phyloP scores from a whole-genome alignment of 2,113 vertebrate genomes.

The Gadus macrocephalus region DNA sequence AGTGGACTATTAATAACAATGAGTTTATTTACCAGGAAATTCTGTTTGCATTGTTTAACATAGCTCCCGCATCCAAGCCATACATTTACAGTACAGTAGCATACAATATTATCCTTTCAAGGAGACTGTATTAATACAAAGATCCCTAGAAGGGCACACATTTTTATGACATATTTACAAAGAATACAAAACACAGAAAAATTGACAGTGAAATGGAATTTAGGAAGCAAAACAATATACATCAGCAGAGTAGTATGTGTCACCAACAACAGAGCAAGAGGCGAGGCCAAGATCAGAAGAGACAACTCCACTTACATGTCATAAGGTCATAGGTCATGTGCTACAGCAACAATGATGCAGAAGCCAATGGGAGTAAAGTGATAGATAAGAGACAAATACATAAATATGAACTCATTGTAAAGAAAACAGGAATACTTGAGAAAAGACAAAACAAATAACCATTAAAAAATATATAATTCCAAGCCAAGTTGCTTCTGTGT shows the following conservation, averaged over 20 bases:
- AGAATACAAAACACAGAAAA: conserved; percentile 47
- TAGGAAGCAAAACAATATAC: conserved; percentile 33
- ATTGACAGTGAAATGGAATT: conserved; percentile 34
- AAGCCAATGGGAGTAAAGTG: conserved; percentile 26
- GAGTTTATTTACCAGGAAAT: conserved; percentile 66
- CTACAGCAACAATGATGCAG: conserved; percentile 45
- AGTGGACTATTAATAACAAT: conserved; percentile 45
- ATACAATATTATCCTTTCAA: conserved; percentile 48
- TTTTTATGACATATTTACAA: conserved; percentile 59
- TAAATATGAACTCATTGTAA: conserved; percentile 24
- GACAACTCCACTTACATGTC: conserved; percentile 46
- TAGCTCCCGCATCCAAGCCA: conserved; percentile 62
- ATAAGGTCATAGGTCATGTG: conserved; percentile 40
- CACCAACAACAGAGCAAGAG: conserved; percentile 43
- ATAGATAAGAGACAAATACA: conserved; percentile 25
- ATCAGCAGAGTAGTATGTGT: conserved; percentile 36
- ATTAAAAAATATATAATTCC: conserved; percentile 7
- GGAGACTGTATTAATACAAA: conserved; percentile 40
- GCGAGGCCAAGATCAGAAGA: conserved; percentile 48
- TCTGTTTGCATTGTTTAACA: conserved; percentile 62
- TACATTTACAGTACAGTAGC: conserved; percentile 63
- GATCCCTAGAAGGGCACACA: conserved; percentile 27
- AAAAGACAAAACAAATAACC: conserved; percentile 14
- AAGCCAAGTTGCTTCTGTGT: conserved; percentile 43
- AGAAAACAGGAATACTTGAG: background rate